Evolutionary conservation across 2,797 vertebrate species (phyloP), one percentile per base, ranked within the genome.

Genomic region (Cirrhinus mrigala): DNA sequence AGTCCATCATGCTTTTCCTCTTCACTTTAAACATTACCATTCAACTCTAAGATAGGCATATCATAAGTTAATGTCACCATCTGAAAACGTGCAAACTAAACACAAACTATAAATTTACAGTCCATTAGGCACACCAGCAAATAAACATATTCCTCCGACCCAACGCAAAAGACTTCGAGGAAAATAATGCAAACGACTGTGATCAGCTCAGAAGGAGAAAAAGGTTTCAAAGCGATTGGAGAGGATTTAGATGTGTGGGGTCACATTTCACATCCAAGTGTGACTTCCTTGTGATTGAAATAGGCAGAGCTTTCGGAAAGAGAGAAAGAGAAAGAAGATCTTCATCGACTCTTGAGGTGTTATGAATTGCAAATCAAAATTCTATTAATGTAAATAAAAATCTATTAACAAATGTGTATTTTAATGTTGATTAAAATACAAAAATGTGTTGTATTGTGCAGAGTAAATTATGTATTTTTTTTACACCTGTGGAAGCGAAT

Each of bases 241-340:
- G 64, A 54, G 60, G 71, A 66, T 83, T 56, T 81, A 68, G 69
- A 76, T 56, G 73, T 56, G 18, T 37, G 73, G 50, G 73, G 52
- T 33, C 64, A 81, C 86, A 84, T 79, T 87, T 87, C 71, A 76
- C 86, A 66, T 44, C 86, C 79, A 64, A 37, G 56, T 85, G 87
- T 71, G 83, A 85, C 87, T 87, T 87, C 87, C 83, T 87, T 70
- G 74, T 73, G 40, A 85, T 78, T 81, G 54, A 74, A 82, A 79
- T 74, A n/a, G 46, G 75, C 40, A 60, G 15, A 60, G 33, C 33
- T 76, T 37, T 76, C 20, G 11, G 29, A 56, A 9, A 56, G 7
- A 76, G 6, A 33, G 24, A 29, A 24, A 70, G 69, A 62, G 58
- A 60, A 12, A 16, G 60, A 66, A 52, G 6, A 8, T 7, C 20